Percentiles rank a stretch among this genome's conserved stretches.
Conservation (phyloP, 2,888 invertebrate species). For the Uloborus plumipes region DNA sequence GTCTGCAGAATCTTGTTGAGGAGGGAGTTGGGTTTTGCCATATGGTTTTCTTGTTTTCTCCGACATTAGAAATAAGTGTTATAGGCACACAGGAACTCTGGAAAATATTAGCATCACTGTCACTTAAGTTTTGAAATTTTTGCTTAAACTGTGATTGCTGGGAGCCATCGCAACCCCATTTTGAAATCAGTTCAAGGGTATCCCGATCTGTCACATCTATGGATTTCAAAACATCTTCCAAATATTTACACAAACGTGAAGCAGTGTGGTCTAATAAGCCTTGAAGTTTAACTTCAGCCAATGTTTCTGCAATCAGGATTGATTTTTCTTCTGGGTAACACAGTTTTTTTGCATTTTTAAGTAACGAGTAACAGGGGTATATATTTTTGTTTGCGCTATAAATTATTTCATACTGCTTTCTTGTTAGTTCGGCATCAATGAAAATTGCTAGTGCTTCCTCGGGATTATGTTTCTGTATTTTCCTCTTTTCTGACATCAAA, state of each 20-base stretch:
- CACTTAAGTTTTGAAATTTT: conserved; percentile 23
- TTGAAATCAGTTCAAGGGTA: neutral
- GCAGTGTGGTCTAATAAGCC: conserved; percentile 12
- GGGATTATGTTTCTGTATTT: conserved; percentile 6
- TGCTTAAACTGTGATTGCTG: conserved; percentile 33
- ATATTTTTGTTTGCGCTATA: conserved; percentile 4
- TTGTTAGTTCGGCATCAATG: conserved; percentile 16
- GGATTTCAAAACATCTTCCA: neutral
- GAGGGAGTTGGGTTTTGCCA: conserved; percentile 23
- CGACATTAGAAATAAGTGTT: neutral
- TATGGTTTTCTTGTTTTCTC: neutral
- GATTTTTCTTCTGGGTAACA: conserved; percentile 11
- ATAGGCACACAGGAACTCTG: conserved; percentile 24
- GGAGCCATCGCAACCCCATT: conserved; percentile 34
- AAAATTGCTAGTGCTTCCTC: conserved; percentile 19
- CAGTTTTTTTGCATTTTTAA: neutral
- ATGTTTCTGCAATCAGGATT: neutral
- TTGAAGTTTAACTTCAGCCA: conserved; percentile 5
- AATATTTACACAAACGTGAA: neutral
- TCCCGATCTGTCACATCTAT: neutral
- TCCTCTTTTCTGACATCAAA: neutral
- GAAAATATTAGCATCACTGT: conserved; percentile 17
- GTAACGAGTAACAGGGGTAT: conserved; percentile 25
- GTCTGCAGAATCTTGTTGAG: conserved; percentile 22
- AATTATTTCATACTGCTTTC: conserved; percentile 27